Evolutionary conservation across 2,113 vertebrate species (phyloP).

Genomic region (Malurus alboscapulatus): DNA sequence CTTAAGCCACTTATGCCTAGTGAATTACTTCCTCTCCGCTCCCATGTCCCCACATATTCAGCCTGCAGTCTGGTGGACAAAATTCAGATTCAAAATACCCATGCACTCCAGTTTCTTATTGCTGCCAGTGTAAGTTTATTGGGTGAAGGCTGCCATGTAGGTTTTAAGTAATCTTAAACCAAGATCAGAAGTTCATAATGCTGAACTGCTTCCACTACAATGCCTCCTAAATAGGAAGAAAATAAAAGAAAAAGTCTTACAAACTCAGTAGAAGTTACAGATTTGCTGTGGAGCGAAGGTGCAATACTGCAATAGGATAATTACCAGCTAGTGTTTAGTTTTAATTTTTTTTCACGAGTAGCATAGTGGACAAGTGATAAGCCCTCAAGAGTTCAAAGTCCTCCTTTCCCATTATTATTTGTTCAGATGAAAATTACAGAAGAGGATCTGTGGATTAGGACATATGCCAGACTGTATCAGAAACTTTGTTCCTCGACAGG

Average conservation of each 20-base stretch:
- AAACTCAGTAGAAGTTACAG: neutral
- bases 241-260: neutral
- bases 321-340: neutral
- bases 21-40: neutral
- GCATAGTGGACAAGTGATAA: neutral
- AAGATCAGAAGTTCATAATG: neutral
- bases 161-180: neutral
- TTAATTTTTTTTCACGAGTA: neutral
- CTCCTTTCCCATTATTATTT: conserved; percentile 6
- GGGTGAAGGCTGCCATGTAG: neutral
- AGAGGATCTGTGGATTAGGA: conserved; percentile 92
- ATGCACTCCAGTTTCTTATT: neutral
- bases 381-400: neutral
- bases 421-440: conserved; percentile 90
- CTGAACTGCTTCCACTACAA: neutral
- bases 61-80: neutral
- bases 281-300: neutral
- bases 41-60: neutral
- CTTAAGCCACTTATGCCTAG: neutral
- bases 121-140: too few relatives aligned
- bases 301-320: neutral
- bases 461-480: conserved; percentile 93
- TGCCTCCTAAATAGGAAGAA: neutral
- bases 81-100: neutral
- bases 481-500: conserved; percentile 92